Base-by-base conservation (phyloP, 2,113 vertebrate genomes). In the Spheniscus mendiculus region DNA sequence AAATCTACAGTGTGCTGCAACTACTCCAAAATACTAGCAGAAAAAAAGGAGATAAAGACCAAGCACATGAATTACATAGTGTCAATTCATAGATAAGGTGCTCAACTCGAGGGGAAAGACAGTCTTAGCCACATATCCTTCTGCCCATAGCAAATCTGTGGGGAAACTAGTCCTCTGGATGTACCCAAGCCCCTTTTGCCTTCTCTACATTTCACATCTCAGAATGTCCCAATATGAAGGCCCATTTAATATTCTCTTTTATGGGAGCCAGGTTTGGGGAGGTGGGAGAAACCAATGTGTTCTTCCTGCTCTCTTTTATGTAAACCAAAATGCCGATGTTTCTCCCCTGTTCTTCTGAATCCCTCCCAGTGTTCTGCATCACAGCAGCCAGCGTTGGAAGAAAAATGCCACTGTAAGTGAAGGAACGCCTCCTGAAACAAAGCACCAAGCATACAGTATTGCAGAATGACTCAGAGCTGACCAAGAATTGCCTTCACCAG, bases 261-360 rank as follows among this genome's bases (percentile, higher is more conserved):
- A 67, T 1, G 12, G 11, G 4, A 88, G 36, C 9, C 29, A 83
- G 13, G 9, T 34, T 44, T 72, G 32, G 20, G 27, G 21, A 86
- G 66, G 34, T 3, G 3, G 20, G 5, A 88, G 17, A 79, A 93
- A 59, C 18, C 40, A 49, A 49, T 15, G 7, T 44, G 16, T 17
- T 78, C 16, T n/a, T 90, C 16, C 58, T 34, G 9, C 44, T 27
- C 29, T 32, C 8, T 61, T 90, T 61, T 23, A 77, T 6, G 9
- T 72, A 92, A 85, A 7, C 0, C 19, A 69, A 83, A 83, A 52
- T 0, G 0, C 4, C 15, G 76, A 32, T 11, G 11, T 38, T 83
- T 83, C 47, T 72, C 20, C 20, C 44, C 10, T 23, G 15, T 19
- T 55, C 16, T 92, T 95, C 40, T n/a, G 23, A 52, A 76, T 17